Evolutionary conservation across 2,888 invertebrate genomes (phyloP), one percentile per base, ranked within the genome.

Genomic region (Drosophila melanosoma): DNA sequence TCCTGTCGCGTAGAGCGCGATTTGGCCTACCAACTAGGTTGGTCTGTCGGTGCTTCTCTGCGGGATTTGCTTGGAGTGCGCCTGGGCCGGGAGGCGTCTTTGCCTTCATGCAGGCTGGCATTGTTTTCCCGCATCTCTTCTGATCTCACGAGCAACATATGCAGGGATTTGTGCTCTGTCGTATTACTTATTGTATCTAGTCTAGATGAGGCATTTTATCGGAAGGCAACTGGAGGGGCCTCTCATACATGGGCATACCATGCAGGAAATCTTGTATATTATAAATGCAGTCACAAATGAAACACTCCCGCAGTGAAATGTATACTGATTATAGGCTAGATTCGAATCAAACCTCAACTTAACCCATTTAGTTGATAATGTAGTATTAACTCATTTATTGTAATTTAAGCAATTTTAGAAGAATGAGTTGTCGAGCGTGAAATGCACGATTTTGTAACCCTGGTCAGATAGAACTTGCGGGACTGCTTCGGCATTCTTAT

Each of bases 111-210:
- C 92, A 91, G 12, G 93, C 93, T 15, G 91, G 93, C 8, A 72
- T 94, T 17, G 82, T 94, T 17, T 95, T 95, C 92, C 95, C 95
- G 0, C 95, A 95, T 84, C 91, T 95, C 1, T 95, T 95, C 82
- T 95, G 95, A n/a, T 84, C 88, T 95, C 17, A 95, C 95, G n/a
- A 0, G 94, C 95, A 8, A 95, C 95, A 0, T n/a, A 76, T 95
- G 40, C 95, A 95, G 84, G 95, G 95, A 0, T 95, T 95, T 84
- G 94, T 95, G 3, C 91, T 95, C 11, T 95, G n/a, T 95, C 80
- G 85, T 95, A n/a, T n/a, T n/a, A n/a, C n/a, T 26, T 95, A 95
- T 90, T 95, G n/a, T n/a, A n/a, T n/a, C n/a, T 95, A 87, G 93
- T 95, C 93, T 95, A 59, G 95, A 95, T 90, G 94, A 94, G 1